A percentile compares a stretch with the other conserved stretches of the same genome.
These are phyloP conservation scores for Caenorhabditis briggsae DNA, from an alignment of 1,140 invertebrate species.

Conservation along the genomic window DNA sequence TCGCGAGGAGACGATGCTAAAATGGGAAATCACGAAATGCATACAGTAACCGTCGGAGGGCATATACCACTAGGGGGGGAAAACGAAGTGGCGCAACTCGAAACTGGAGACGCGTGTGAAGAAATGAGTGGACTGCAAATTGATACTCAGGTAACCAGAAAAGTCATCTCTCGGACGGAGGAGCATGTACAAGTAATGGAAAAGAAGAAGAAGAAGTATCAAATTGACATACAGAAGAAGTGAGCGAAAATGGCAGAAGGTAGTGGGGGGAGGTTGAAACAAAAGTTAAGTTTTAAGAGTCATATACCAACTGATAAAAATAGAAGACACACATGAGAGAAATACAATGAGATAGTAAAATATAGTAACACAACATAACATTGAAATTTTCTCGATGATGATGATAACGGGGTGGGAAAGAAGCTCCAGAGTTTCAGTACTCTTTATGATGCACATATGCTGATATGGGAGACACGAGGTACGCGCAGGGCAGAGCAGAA, in stretches of 20 bases:
- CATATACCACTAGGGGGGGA: not conserved
- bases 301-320: not conserved
- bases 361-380: conserved; percentile 52
- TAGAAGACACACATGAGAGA: not conserved
- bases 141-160: conserved; percentile 35
- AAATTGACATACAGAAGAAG: conserved; percentile 14
- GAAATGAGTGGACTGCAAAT: conserved; percentile 51
- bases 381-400: not conserved
- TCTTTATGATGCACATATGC: not conserved
- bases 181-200: conserved; percentile 1
- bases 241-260: conserved; percentile 32
- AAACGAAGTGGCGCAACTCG: conserved; percentile 20
- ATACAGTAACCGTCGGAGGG: conserved; percentile 29
- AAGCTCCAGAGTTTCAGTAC: conserved; percentile 50
- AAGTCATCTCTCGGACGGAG: not conserved
- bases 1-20: conserved; percentile 16
- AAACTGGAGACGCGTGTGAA: conserved; percentile 53
- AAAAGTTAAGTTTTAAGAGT: conserved; percentile 9
- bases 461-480: not conserved
- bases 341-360: conserved; percentile 53
- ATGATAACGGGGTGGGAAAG: conserved; percentile 25
- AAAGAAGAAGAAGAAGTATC: not conserved
- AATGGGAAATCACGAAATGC: conserved; percentile 53
- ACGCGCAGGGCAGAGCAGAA: not conserved
- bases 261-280: not conserved